phyloP scores from a whole-genome alignment of 37 sponge, comb jelly and placozoan genomes.

The Theonella swinhoei region DNA sequence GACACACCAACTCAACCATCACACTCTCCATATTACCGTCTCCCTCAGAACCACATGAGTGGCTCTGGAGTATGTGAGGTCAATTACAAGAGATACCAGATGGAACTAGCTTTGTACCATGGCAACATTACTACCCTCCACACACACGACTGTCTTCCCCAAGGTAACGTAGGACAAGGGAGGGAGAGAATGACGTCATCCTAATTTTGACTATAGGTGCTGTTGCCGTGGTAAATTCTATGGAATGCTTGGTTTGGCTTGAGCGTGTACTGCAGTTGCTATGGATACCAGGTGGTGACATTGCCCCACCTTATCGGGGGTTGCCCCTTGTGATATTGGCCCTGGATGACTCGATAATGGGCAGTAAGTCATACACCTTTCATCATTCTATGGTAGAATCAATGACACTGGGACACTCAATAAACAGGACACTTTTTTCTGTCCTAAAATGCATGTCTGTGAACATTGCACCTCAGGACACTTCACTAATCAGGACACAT shows the following conservation, averaged over 20 bases:
- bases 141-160: constrained; percentile 31
- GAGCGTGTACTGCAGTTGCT: constrained; percentile 12
- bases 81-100: neutral
- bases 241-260: constrained; percentile 54
- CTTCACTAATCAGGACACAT: no score
- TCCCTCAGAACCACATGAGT: constrained; percentile 14
- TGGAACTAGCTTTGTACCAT: constrained; percentile 17
- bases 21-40: no score
- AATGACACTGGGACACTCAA: no score
- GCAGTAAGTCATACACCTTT: no score
- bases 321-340: constrained; percentile 65
- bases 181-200: neutral
- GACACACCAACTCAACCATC: neutral
- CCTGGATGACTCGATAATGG: constrained; percentile 8
- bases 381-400: no score
- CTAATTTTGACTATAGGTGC: constrained; percentile 21
- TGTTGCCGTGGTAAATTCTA: constrained; percentile 31
- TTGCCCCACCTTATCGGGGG: constrained; percentile 39
- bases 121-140: constrained; percentile 20
- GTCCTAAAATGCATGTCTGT: no score
- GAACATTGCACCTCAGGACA: no score
- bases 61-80: constrained; percentile 22
- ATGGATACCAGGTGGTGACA: constrained; percentile 10
- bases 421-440: no score
- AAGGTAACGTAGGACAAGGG: constrained; percentile 15